These are phyloP conservation scores for Drosophila mettleri DNA, from an alignment of 2,888 invertebrate species.

Conservation along the genomic window DNA sequence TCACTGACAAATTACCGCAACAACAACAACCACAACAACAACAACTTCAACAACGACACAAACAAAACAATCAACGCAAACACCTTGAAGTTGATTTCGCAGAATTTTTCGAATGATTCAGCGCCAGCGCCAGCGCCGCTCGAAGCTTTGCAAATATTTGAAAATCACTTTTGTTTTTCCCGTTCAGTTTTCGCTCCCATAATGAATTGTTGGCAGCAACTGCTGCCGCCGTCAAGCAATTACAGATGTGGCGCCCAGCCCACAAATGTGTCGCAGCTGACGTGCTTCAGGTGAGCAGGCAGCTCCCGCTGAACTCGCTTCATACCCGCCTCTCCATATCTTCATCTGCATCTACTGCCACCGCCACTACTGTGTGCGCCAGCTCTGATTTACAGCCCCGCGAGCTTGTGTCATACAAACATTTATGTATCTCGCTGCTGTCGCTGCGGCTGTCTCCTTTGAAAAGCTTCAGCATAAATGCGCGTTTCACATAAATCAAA, in stretches of 20 bases:
- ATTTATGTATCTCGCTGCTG: constrained; percentile 43
- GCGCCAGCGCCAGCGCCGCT: constrained; percentile 2
- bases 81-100: constrained; percentile 67
- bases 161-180: constrained; percentile 24
- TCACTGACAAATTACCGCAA: constrained; percentile 66
- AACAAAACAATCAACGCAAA: constrained; percentile 50
- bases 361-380: constrained; percentile 2
- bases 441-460: constrained; percentile 29
- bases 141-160: constrained; percentile 49
- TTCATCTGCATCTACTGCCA: constrained; percentile 40
- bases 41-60: constrained; percentile 41
- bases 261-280: constrained; percentile 20
- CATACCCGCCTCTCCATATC: constrained; percentile 16
- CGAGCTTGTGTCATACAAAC: constrained; percentile 40
- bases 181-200: background rate
- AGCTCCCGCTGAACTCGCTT: background rate
- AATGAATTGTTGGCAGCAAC: constrained; percentile 5
- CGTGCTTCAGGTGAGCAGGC: constrained; percentile 4
- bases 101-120: constrained; percentile 63
- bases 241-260: constrained; percentile 15
- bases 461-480: constrained; percentile 32
- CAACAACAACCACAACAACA: constrained; percentile 37
- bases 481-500: constrained; percentile 51
- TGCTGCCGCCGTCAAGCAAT: constrained; percentile 14
- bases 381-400: constrained; percentile 46